Evolutionary conservation across 2,888 invertebrate genomes (phyloP), one percentile per base, ranked within the genome.

Genomic region (Lasioglossum vierecki): DNA sequence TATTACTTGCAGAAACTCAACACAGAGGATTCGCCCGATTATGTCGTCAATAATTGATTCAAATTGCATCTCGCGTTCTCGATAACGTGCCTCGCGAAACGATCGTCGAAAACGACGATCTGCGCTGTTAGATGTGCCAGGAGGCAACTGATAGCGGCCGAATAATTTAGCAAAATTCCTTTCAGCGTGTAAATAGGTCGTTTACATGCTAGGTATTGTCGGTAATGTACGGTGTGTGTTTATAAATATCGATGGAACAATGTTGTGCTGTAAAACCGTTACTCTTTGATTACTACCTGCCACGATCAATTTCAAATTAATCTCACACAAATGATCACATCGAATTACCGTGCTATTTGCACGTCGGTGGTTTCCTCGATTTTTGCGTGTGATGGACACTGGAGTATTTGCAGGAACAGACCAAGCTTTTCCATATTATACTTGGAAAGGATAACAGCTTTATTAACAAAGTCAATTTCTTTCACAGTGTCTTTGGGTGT

Each of bases 81-180:
- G 60, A 79, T 68, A 76, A 84, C 85, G 72, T 90, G 90, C 90
- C 91, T 90, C 79, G 53, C 26, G 73, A 18, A 44, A 57, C 70
- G 68, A 75, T 15, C n/a, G 76, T 26, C 26, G 26, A 4, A 26
- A 26, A 4, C 26, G 26, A 26, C 26, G 26, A 26, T 26, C 26
- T 9, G 11, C 13, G 5, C 30, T 18, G 2, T 63, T 63, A 30
- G 1, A 18, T 13, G 63, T 30, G 6, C 4, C 30, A 6, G 15
- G 13, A 4, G 13, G 26, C 4, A 11, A 13, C 30, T 30, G 63
- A 30, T 30, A 63, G 15, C 5, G 30, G 5, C 2, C 30, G 30
- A 30, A 4, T 13, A 15, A 15, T 30, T 26, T 30, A 0, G 30
- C 41, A 44, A 11, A 44, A 9, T 63, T 35, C 15, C 8, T 5